These are phyloP conservation scores for Bombus picipes DNA, from an alignment of 1,140 invertebrate genomes.

Conservation along the genomic window DNA sequence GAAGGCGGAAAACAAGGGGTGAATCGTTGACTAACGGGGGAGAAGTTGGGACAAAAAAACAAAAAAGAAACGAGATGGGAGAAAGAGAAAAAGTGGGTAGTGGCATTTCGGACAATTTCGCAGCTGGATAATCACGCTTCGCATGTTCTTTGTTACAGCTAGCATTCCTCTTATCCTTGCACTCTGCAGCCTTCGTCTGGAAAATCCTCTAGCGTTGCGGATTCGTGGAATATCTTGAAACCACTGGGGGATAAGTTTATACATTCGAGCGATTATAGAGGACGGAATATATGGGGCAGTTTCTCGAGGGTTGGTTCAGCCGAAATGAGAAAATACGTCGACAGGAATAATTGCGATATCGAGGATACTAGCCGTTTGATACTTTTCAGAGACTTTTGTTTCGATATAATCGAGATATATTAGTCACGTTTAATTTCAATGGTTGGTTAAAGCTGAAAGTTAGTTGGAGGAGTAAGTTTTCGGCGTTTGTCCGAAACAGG, in stretches of 20 bases:
- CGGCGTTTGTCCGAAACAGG: neutral
- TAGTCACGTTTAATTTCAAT: neutral
- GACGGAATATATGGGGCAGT: neutral
- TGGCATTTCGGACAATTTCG: slow-evolving; percentile 61
- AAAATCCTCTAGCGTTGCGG: neutral
- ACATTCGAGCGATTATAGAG: slow-evolving; percentile 4
- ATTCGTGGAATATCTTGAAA: slow-evolving; percentile 7
- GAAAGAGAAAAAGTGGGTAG: slow-evolving; percentile 13
- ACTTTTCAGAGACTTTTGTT: neutral
- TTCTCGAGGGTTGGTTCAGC: neutral
- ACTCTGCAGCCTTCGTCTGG: neutral
- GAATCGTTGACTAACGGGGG: slow-evolving; percentile 18
- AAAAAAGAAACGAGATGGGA: neutral
- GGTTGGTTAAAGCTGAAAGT: neutral
- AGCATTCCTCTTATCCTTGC: neutral
- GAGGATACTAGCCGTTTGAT: neutral
- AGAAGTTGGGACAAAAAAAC: neutral
- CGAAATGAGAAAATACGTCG: slow-evolving; percentile 22
- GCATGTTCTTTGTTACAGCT: slow-evolving; percentile 30
- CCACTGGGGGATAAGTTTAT: neutral
- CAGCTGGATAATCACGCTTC: slow-evolving; percentile 64
- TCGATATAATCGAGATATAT: neutral
- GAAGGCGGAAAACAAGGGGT: neutral
- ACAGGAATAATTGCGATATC: neutral
- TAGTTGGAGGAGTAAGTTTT: neutral